phyloP scores from a whole-genome alignment of 2,888 invertebrate species.

The Cordylochernes scorpioides region DNA sequence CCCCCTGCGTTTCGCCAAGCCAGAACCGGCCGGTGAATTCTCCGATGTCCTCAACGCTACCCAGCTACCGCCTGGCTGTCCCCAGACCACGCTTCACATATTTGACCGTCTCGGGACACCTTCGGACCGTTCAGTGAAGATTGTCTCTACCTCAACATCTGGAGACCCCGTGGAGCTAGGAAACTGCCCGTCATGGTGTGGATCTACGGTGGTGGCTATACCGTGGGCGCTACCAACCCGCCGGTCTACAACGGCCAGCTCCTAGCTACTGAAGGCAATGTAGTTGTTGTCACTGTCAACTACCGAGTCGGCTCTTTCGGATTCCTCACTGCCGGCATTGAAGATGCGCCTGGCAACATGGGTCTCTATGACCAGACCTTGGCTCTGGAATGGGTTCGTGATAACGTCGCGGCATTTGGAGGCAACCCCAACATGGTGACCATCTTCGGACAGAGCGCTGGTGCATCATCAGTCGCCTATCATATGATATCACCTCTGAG shows the following conservation, averaged over 20 bases:
- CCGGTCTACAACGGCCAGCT: conserved; percentile 26
- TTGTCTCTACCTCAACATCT: conserved; percentile 28
- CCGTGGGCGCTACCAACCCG: conserved; percentile 23
- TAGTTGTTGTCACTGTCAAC: conserved; percentile 27
- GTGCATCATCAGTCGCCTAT: conserved; percentile 24
- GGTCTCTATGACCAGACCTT: conserved; percentile 27
- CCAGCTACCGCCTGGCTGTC: conserved; percentile 21
- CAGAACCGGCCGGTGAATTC: conserved; percentile 18
- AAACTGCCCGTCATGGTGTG: conserved; percentile 17
- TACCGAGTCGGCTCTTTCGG: conserved; percentile 27
- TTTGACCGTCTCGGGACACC: no score
- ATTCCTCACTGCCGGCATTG: conserved; percentile 18
- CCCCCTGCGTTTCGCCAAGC: conserved; percentile 20
- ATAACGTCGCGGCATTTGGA: conserved; percentile 27
- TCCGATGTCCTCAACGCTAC: conserved; percentile 20
- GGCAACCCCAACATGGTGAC: conserved; percentile 28
- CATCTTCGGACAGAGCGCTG: conserved; percentile 30
- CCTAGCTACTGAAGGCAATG: conserved; percentile 21
- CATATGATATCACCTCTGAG: conserved; percentile 19
- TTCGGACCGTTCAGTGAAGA: conserved; percentile 26
- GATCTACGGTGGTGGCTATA: conserved; percentile 26
- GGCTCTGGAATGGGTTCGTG: conserved; percentile 29
- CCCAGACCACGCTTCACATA: conserved; percentile 21
- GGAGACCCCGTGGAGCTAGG: conserved; percentile 29
- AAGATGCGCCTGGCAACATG: conserved; percentile 35